These are phyloP conservation scores for Leguminivora glycinivorella DNA, from an alignment of 1,140 invertebrate species.

Conservation along the genomic window DNA sequence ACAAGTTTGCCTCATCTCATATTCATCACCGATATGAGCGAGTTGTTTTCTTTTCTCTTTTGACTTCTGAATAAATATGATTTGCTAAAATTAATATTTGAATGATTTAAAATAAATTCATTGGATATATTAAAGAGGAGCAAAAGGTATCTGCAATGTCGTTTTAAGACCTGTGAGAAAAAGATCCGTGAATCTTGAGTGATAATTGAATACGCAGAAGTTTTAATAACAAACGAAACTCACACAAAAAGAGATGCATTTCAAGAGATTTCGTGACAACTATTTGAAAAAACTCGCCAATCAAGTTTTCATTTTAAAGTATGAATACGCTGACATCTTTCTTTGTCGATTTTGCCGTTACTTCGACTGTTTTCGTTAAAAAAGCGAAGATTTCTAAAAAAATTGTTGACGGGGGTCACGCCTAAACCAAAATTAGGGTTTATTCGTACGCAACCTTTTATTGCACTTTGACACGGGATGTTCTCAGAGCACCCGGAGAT, in stretches of 20 bases:
- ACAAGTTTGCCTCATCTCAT: constrained; percentile 59
- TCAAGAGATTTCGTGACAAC: constrained; percentile 64
- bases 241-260: constrained; percentile 58
- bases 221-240: constrained; percentile 50
- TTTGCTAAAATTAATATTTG: constrained; percentile 24
- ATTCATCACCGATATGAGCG: constrained; percentile 45
- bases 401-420: constrained; percentile 76
- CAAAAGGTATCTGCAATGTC: constrained; percentile 27
- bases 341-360: constrained; percentile 68
- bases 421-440: constrained; percentile 74
- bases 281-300: constrained; percentile 66
- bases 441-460: constrained; percentile 69
- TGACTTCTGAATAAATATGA: constrained; percentile 17
- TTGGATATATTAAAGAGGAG: constrained; percentile 16
- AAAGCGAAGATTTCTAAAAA: constrained; percentile 72
- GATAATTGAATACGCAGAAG: constrained; percentile 49
- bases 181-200: constrained; percentile 42
- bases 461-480: constrained; percentile 76
- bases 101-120: constrained; percentile 21
- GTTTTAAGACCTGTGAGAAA: constrained; percentile 60
- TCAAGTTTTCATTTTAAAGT: constrained; percentile 76
- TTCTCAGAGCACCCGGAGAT: constrained; percentile 64
- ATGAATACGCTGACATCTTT: constrained; percentile 62
- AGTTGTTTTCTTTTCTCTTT: constrained; percentile 27
- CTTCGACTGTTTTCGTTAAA: constrained; percentile 53